Percentiles rank a stretch among this genome's conserved stretches.
Evolutionary conservation across 2,797 vertebrate species (phyloP).

Genomic region (Poecile montanus): DNA sequence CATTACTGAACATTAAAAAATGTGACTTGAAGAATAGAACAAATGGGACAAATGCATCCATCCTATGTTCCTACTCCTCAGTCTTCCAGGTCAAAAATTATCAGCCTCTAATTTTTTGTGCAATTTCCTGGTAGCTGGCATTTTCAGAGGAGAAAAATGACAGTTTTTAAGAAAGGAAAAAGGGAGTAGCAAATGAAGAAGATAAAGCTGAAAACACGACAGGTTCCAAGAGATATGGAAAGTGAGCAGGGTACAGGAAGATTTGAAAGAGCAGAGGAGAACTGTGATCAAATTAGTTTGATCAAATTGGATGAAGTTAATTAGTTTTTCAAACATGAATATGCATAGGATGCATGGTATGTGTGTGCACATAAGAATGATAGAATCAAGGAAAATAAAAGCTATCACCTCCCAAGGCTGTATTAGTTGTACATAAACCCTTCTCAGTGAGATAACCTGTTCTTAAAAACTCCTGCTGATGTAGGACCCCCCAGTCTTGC

Average conservation of each 20-base stretch:
- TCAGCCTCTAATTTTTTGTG: neutral
- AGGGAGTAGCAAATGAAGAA: neutral
- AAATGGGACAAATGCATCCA: neutral
- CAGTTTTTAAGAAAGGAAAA: neutral
- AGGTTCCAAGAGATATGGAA: neutral
- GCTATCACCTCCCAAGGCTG: neutral
- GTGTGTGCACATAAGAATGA: neutral
- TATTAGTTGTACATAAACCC: neutral
- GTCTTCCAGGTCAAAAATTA: neutral
- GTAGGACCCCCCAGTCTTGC: neutral
- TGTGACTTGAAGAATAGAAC: neutral
- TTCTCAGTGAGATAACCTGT: neutral
- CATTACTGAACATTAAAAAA: neutral
- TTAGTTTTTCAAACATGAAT: conserved; percentile 12
- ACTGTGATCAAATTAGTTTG: neutral
- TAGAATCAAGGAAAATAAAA: conserved; percentile 5
- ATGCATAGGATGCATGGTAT: neutral
- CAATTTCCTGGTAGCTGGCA: neutral
- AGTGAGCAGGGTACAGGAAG: neutral
- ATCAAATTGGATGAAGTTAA: neutral
- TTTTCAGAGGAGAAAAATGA: neutral
- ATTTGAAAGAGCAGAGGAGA: neutral
- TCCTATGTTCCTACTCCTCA: neutral
- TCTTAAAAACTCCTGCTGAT: neutral
- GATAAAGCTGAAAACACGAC: neutral